Percentiles rank a stretch among this genome's conserved stretches.
Conservation (phyloP, 1,140 invertebrate genomes). For the Drosophila ogumai region DNA sequence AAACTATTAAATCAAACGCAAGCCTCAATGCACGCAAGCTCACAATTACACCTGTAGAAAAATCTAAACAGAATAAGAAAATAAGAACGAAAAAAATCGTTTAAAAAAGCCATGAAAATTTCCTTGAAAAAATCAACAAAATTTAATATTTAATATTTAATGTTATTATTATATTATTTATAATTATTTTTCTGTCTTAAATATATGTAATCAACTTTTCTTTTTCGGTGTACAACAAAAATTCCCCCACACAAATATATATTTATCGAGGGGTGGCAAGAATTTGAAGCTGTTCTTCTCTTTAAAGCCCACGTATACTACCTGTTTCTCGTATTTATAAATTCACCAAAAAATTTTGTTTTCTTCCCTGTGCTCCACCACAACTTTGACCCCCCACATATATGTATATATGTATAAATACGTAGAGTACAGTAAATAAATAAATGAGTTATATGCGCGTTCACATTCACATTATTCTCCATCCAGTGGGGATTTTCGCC, state of each 20-base stretch:
- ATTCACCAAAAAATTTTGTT: conserved; percentile 22
- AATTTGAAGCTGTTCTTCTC: conserved; percentile 6
- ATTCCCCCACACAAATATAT: conserved; percentile 1
- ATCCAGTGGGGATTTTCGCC: conserved; percentile 33
- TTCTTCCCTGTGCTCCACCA: conserved; percentile 15
- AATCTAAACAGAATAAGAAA: neutral
- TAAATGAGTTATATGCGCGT: conserved; percentile 80
- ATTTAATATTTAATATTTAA: too few relatives aligned
- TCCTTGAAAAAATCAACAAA: too few relatives aligned
- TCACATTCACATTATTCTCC: conserved; percentile 74
- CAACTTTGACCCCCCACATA: conserved; percentile 8
- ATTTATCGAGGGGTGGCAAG: conserved; percentile 1
- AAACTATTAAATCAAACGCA: conserved; percentile 83
- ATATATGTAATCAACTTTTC: too few relatives aligned
- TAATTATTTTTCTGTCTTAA: too few relatives aligned
- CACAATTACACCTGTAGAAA: conserved; percentile 10
- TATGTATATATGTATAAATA: conserved; percentile 1
- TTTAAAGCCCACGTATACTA: conserved; percentile 23
- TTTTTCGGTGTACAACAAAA: neutral
- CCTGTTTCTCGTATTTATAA: conserved; percentile 25
- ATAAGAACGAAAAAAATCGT: neutral
- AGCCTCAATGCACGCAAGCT: conserved; percentile 75
- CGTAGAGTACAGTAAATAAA: conserved; percentile 66
- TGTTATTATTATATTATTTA: too few relatives aligned
- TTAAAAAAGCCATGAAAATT: fast-evolving